phyloP scores from a whole-genome alignment of 2,113 vertebrate genomes.

The Heptranchias perlo region DNA sequence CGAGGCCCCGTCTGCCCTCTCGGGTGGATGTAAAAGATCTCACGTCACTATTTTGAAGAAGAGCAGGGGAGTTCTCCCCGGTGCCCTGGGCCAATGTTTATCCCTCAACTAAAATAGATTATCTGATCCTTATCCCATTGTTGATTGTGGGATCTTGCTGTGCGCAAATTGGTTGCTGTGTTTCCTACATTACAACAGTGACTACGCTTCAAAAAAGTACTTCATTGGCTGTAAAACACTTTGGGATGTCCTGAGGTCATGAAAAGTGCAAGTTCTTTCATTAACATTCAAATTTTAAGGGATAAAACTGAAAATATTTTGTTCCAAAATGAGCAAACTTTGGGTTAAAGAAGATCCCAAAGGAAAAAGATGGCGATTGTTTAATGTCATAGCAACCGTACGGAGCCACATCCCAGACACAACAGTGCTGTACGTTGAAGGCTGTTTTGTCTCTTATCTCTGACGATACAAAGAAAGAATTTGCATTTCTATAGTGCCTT shows the following conservation, averaged over 20 bases:
- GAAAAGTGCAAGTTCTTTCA: neutral
- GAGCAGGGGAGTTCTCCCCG: too few species aligned
- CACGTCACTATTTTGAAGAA: too few species aligned
- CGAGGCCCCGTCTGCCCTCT: too few species aligned
- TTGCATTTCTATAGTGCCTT: neutral
- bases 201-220: too few species aligned
- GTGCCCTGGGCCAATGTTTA: too few species aligned
- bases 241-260: neutral
- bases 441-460: conserved; percentile 75
- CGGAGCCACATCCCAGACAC: neutral
- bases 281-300: neutral
- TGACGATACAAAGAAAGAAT: neutral
- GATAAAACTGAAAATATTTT: neutral
- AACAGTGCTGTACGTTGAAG: conserved; percentile 49
- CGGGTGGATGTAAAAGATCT: too few species aligned
- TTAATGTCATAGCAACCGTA: neutral
- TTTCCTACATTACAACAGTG: too few species aligned
- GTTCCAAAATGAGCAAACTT: neutral
- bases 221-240: neutral
- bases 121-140: too few species aligned
- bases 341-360: neutral
- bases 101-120: too few species aligned
- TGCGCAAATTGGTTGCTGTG: too few species aligned
- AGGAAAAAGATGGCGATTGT: neutral
- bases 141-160: too few species aligned